phyloP scores from a whole-genome alignment of 2,113 vertebrate species.

The Burhinus oedicnemus region DNA sequence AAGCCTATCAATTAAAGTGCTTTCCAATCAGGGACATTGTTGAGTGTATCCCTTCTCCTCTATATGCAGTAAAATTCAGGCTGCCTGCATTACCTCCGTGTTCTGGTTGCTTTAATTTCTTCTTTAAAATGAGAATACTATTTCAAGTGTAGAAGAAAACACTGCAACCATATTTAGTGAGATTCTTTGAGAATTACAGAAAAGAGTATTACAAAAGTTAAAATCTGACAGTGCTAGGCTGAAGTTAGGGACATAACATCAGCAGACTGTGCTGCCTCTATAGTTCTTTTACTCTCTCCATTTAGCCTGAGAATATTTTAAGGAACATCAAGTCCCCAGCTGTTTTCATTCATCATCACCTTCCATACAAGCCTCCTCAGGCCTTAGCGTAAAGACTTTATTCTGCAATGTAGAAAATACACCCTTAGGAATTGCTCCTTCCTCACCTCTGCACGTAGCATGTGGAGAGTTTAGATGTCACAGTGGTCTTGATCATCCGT shows the following conservation, averaged over 20 bases:
- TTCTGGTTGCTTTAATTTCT: not conserved
- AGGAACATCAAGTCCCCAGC: not conserved
- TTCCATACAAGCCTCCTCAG: not conserved
- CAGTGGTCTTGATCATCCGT: fast-evolving
- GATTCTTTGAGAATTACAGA: not conserved
- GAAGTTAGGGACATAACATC: not conserved
- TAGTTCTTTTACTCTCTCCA: not conserved
- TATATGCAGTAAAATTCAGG: not conserved
- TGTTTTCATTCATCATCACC: not conserved
- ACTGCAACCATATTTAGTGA: not conserved
- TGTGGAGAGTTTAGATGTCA: not conserved
- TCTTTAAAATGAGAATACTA: not conserved
- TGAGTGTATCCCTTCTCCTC: slow-evolving; percentile 46
- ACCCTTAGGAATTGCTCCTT: not conserved
- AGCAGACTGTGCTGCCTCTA: not conserved
- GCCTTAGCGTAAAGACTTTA: not conserved
- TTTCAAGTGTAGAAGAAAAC: not conserved
- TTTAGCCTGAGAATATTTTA: not conserved
- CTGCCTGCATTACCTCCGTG: not conserved
- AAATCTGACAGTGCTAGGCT: not conserved
- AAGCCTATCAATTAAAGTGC: slow-evolving; percentile 67
- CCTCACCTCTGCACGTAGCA: not conserved
- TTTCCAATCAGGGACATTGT: slow-evolving; percentile 72
- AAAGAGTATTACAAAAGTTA: not conserved
- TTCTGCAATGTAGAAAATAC: not conserved